Percentiles rank a stretch among this genome's conserved stretches.
Evolutionary conservation across 2,888 invertebrate genomes (phyloP).

Genomic region (Drosophila rubida): DNA sequence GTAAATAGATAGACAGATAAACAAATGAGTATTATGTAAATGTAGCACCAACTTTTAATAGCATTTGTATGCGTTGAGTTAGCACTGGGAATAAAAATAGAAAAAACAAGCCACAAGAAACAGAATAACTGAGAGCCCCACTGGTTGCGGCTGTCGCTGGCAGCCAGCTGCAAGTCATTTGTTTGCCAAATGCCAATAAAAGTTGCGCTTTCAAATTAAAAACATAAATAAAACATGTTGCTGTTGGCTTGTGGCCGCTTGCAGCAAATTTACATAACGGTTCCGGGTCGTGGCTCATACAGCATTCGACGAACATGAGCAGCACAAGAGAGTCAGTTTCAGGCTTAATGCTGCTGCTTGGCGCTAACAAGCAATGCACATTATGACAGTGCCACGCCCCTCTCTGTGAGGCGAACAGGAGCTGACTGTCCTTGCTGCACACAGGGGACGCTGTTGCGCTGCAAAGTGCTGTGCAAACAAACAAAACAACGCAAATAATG

Average conservation of each 20-base stretch:
- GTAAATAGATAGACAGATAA: slow-evolving; percentile 60
- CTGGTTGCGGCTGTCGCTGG: neutral
- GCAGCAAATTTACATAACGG: slow-evolving; percentile 46
- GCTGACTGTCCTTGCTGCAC: neutral
- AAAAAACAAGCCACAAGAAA: neutral
- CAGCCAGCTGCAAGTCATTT: slow-evolving; percentile 28
- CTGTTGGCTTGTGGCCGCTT: slow-evolving; percentile 17
- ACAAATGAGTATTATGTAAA: slow-evolving; percentile 62
- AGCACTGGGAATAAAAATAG: slow-evolving; percentile 9
- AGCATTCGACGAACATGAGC: slow-evolving; percentile 5
- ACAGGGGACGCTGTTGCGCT: neutral
- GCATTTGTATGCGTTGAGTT: slow-evolving; percentile 19
- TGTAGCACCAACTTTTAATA: slow-evolving; percentile 47
- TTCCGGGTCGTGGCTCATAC: slow-evolving; percentile 23
- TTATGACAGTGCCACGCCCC: slow-evolving; percentile 28
- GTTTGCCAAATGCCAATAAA: slow-evolving; percentile 32
- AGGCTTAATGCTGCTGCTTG: slow-evolving; percentile 31
- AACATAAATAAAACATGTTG: slow-evolving; percentile 61
- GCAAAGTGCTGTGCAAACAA: slow-evolving; percentile 33
- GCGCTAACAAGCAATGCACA: slow-evolving; percentile 27
- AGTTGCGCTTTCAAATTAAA: slow-evolving; percentile 52
- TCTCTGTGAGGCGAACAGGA: neutral
- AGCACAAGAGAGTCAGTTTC: slow-evolving; percentile 8
- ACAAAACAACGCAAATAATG: slow-evolving; percentile 33
- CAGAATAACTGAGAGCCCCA: neutral